These are phyloP conservation scores for Sebastes hubbsi DNA, from an alignment of 2,797 vertebrate species.

Conservation along the genomic window DNA sequence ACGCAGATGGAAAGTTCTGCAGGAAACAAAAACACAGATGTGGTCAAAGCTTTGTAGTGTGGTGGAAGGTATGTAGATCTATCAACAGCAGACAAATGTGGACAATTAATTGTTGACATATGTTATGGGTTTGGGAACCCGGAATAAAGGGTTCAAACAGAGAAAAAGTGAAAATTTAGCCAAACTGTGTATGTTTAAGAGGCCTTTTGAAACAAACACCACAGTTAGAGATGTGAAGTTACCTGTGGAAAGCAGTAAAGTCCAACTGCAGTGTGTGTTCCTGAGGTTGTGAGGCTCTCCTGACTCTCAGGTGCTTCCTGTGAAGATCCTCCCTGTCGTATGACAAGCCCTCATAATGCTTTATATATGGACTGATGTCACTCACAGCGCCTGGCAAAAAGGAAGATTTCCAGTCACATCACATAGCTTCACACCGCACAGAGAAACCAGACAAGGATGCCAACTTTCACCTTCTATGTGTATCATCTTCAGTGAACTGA, in stretches of 20 bases:
- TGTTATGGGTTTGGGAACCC: neutral
- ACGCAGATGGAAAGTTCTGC: slow-evolving; percentile 79
- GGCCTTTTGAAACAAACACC: neutral
- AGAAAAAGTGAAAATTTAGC: neutral
- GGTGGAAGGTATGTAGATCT: neutral
- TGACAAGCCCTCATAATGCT: slow-evolving; percentile 74
- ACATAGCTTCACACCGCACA: neutral
- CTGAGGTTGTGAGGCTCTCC: slow-evolving; percentile 50
- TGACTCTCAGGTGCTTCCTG: slow-evolving; percentile 70
- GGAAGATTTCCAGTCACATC: neutral
- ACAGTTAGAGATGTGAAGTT: neutral
- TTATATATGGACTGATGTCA: slow-evolving; percentile 76
- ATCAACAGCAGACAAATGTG: slow-evolving; percentile 1
- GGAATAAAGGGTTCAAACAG: neutral
- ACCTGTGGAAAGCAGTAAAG: slow-evolving; percentile 83
- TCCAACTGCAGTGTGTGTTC: slow-evolving; percentile 67
- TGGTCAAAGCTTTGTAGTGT: slow-evolving; percentile 30
- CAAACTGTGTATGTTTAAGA: neutral
- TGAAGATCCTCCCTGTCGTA: slow-evolving; percentile 73
- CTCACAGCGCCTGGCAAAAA: slow-evolving; percentile 55
- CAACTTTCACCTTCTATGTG: neutral
- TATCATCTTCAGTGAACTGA: neutral
- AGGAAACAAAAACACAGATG: slow-evolving; percentile 53
- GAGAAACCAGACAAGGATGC: neutral
- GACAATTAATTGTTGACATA: neutral